Evolutionary conservation across 2,797 vertebrate genomes (phyloP).

Genomic region (Caiman crocodilus): DNA sequence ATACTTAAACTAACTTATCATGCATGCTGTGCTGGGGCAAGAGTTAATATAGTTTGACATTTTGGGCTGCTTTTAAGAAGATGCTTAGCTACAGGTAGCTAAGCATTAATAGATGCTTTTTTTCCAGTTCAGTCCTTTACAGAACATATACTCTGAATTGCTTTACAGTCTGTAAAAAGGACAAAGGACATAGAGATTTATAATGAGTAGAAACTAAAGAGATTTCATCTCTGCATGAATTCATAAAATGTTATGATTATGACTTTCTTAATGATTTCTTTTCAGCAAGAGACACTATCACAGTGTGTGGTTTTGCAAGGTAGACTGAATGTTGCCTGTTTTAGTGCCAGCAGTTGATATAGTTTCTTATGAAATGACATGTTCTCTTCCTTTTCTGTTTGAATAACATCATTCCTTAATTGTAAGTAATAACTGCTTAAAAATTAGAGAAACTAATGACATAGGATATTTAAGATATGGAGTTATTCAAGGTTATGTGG

Average conservation of each 20-base stretch:
- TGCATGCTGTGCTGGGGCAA: slow-evolving; percentile 24
- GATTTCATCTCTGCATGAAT: slow-evolving; percentile 35
- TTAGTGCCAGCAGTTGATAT: background rate
- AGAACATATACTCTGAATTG: background rate
- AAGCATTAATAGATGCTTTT: background rate
- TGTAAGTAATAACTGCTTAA: background rate
- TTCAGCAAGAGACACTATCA: slow-evolving; percentile 11
- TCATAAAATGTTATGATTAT: background rate
- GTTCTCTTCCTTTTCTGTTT: slow-evolving; percentile 2
- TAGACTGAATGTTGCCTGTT: background rate
- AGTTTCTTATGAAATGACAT: background rate
- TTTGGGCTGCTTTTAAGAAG: background rate
- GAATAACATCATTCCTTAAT: background rate
- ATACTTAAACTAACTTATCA: background rate
- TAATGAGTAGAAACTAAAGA: slow-evolving; percentile 20
- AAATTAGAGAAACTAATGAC: rapidly evolving
- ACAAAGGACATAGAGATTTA: background rate
- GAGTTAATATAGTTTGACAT: background rate
- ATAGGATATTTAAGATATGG: background rate
- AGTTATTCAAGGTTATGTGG: background rate
- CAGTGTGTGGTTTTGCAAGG: background rate
- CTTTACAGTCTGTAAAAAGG: background rate
- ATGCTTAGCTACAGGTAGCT: slow-evolving; percentile 14
- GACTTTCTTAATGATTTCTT: slow-evolving; percentile 33
- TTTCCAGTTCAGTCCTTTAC: background rate